Evolutionary conservation across 2,888 invertebrate genomes (phyloP).

Genomic region (Platycheirus rosarum): DNA sequence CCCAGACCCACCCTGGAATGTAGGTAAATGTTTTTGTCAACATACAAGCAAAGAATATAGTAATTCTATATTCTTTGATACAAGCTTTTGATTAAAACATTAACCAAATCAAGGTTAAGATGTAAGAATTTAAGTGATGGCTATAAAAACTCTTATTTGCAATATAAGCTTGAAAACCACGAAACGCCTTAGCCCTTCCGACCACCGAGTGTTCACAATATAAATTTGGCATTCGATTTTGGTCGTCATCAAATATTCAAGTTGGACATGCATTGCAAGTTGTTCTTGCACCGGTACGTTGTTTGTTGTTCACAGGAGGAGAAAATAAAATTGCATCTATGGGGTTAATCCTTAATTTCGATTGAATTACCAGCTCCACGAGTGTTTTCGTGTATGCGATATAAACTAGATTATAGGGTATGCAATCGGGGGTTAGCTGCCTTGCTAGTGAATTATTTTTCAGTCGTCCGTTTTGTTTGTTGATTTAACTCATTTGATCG

Average conservation of each 20-base stretch:
- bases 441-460: slow-evolving; percentile 70
- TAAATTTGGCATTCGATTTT: slow-evolving; percentile 57
- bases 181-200: slow-evolving; percentile 34
- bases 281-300: slow-evolving; percentile 39
- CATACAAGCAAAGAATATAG: too few species aligned
- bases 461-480: slow-evolving; percentile 73
- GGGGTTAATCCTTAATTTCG: slow-evolving; percentile 73
- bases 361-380: slow-evolving; percentile 69
- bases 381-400: slow-evolving; percentile 59
- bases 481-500: slow-evolving; percentile 73
- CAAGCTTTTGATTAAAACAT: too few species aligned
- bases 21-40: too few species aligned
- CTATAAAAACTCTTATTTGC: too few species aligned
- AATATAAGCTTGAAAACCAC: too few species aligned
- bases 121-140: too few species aligned
- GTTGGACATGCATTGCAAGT: slow-evolving; percentile 61
- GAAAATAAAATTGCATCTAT: slow-evolving; percentile 55
- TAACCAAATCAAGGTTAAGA: too few species aligned
- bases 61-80: too few species aligned
- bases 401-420: slow-evolving; percentile 35
- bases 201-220: slow-evolving; percentile 36
- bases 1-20: too few species aligned
- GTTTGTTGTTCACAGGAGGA: slow-evolving; percentile 35
- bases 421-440: slow-evolving; percentile 31
- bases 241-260: slow-evolving; percentile 63